phyloP scores from a whole-genome alignment of 2,888 invertebrate species.

The Crematogaster levior region DNA sequence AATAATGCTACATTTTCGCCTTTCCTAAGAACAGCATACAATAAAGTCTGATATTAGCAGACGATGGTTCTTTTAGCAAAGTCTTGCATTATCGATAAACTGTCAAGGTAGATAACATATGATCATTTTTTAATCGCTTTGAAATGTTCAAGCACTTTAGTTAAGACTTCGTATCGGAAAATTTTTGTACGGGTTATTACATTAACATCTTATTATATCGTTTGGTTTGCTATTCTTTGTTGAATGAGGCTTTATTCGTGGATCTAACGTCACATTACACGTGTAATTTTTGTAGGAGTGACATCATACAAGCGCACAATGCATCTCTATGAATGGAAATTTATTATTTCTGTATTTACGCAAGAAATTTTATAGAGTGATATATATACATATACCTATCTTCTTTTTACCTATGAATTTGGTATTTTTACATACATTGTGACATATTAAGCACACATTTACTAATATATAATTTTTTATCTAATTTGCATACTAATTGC shows the following conservation, averaged over 20 bases:
- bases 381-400: slow-evolving; percentile 6
- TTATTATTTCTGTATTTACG: neutral
- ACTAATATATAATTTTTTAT: neutral
- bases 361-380: neutral
- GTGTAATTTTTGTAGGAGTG: neutral
- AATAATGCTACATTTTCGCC: slow-evolving; percentile 33
- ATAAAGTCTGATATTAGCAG: slow-evolving; percentile 2
- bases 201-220: neutral
- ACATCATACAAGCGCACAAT: slow-evolving; percentile 10
- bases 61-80: neutral
- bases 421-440: neutral
- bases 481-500: neutral
- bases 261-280: neutral
- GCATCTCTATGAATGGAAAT: neutral
- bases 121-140: slow-evolving; percentile 3
- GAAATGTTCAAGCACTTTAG: slow-evolving; percentile 19
- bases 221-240: neutral
- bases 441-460: neutral
- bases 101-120: slow-evolving; percentile 18
- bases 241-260: neutral
- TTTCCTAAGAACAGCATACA: slow-evolving; percentile 25
- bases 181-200: neutral
- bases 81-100: slow-evolving; percentile 29
- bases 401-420: neutral
- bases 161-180: neutral